Percentiles rank a stretch among this genome's conserved stretches.
phyloP scores from a whole-genome alignment of 2,888 invertebrate genomes.

The Lacanobia wlatinum region DNA sequence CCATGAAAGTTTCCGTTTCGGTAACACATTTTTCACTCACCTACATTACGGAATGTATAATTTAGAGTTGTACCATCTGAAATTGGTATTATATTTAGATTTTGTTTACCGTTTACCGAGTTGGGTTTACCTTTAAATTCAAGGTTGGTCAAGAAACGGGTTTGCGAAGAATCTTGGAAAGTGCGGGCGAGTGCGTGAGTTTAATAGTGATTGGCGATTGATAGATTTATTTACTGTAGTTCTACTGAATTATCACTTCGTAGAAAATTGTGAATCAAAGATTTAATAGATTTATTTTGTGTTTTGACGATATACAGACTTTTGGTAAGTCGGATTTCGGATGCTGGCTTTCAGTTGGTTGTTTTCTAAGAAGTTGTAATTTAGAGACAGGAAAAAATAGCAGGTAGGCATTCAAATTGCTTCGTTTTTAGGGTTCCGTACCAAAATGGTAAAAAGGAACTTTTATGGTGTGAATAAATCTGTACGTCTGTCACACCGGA shows the following conservation, averaged over 20 bases:
- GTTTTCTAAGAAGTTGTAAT: background rate
- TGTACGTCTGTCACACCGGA: too few species aligned
- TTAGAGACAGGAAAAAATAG: background rate
- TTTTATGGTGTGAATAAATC: too few species aligned
- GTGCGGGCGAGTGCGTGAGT: slow-evolving; percentile 1
- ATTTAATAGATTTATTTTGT: slow-evolving; percentile 13
- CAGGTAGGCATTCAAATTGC: background rate
- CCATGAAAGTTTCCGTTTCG: slow-evolving; percentile 42
- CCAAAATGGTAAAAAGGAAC: too few species aligned
- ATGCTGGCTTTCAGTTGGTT: background rate
- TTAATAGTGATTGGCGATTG: slow-evolving; percentile 29
- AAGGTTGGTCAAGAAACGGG: slow-evolving; percentile 46
- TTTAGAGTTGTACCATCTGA: slow-evolving; percentile 33
- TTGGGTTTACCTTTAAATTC: slow-evolving; percentile 41
- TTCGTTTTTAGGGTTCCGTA: too few species aligned
- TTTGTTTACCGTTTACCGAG: slow-evolving; percentile 51
- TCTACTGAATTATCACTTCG: slow-evolving; percentile 19
- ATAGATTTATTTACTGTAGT: slow-evolving; percentile 46
- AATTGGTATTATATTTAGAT: slow-evolving; percentile 55
- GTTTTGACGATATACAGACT: slow-evolving; percentile 18
- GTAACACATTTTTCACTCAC: slow-evolving; percentile 43
- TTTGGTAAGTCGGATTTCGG: background rate
- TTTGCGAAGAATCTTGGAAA: slow-evolving; percentile 17
- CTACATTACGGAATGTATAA: slow-evolving; percentile 50
- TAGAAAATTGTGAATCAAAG: slow-evolving; percentile 14